Conservation (phyloP, 1,140 invertebrate genomes). For the Drosophila parvula region DNA sequence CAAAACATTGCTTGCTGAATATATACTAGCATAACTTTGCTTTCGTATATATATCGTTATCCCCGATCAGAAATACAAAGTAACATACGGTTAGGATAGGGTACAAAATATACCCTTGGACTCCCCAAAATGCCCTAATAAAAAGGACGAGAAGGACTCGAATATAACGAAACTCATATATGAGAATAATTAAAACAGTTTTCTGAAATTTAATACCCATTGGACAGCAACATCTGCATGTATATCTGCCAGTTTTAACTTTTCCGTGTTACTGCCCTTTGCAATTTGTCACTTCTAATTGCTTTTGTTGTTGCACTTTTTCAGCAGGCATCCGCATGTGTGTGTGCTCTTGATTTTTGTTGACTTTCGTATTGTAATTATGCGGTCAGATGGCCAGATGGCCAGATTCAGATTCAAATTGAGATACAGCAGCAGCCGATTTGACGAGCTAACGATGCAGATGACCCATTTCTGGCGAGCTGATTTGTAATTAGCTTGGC, state of each 20-base stretch:
- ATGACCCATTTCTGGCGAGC: slow-evolving; percentile 57
- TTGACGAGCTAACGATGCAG: slow-evolving; percentile 44
- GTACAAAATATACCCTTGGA: background rate
- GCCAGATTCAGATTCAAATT: slow-evolving; percentile 41
- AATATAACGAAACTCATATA: slow-evolving; percentile 38
- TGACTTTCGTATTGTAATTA: slow-evolving; percentile 67
- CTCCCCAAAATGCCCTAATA: background rate
- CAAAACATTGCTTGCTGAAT: no score
- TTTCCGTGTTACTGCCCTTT: slow-evolving; percentile 31
- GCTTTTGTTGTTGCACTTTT: slow-evolving; percentile 42
- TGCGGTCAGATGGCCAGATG: slow-evolving; percentile 45
- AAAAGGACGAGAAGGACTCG: slow-evolving; percentile 6
- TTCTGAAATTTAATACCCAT: slow-evolving; percentile 52
- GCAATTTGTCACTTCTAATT: slow-evolving; percentile 76
- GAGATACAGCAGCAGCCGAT: slow-evolving; percentile 41
- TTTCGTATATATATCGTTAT: no score
- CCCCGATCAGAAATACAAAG: no score
- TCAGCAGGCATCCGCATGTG: slow-evolving; percentile 1
- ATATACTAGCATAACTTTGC: no score
- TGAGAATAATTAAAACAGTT: slow-evolving; percentile 69
- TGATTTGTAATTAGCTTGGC: slow-evolving; percentile 53
- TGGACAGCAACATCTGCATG: slow-evolving; percentile 32
- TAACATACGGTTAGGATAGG: background rate
- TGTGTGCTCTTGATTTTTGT: slow-evolving; percentile 64
- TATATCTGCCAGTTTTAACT: slow-evolving; percentile 26